Evolutionary conservation across 2,113 vertebrate genomes (phyloP), one percentile per base, ranked within the genome.

Genomic region (Myotis brandtii): DNA sequence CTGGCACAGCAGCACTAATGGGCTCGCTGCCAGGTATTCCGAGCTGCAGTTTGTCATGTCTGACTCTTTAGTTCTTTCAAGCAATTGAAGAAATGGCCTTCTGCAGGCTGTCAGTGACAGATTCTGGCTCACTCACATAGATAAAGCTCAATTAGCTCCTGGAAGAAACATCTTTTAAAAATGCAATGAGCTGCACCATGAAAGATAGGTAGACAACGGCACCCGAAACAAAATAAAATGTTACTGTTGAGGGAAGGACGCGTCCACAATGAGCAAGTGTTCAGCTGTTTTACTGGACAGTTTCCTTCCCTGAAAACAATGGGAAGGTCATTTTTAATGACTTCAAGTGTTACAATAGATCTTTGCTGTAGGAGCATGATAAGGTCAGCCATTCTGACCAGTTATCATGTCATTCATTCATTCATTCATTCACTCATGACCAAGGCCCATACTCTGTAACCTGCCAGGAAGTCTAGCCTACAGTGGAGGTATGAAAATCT

Each of bases 41-140:
- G 92, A 92, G 77, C 90, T 96, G 96, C 89, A 97, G 95, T 98
- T 98, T 97, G 97, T 98, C 96, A 95, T 96, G 89, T 96, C 96
- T 98, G 97, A 97, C 96, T 98, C 91, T 95, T 98, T 95, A 96
- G 89, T 95, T 96, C 98, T 98, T 96, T 97, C 93, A 97, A 96
- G 89, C 89, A 97, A 95, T 94, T 97, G 97, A 98, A 98, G 97
- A 98, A 98, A 98, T 97, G 96, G 89, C 87, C 97, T 98, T 98
- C 98, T 98, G 96, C 96, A 95, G 95, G 91, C 94, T 98, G 92
- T 98, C 97, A 97, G 95, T 97, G 95, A 98, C 96, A 98, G 96
- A 96, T 94, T 98, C 46, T 62, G 92, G 56, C 92, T 98, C 93
- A 95, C 93, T 98, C 94, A 98, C 81, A 94, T 9, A 97, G 93